Conservation (phyloP, 2,113 vertebrate species). For the Clarias magur region DNA sequence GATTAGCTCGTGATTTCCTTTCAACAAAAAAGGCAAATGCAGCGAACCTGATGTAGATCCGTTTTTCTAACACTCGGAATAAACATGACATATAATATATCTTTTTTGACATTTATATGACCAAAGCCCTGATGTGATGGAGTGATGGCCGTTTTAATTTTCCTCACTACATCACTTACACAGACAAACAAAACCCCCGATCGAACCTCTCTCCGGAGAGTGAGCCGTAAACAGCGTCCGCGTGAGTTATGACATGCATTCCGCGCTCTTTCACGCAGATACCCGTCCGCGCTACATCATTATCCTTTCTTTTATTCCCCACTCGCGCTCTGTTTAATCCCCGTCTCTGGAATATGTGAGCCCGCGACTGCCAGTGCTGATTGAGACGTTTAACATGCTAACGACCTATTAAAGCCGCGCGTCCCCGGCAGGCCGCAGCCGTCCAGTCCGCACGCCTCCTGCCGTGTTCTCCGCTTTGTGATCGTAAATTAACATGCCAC, state of each 20-base stretch:
- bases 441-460: slow-evolving; percentile 44
- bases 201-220: neutral
- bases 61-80: neutral
- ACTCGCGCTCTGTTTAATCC: neutral
- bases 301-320: neutral
- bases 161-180: neutral
- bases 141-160: neutral
- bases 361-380: slow-evolving; percentile 52
- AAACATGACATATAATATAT: neutral
- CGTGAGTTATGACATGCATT: neutral
- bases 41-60: neutral
- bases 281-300: neutral
- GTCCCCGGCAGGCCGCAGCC: slow-evolving; percentile 43
- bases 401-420: slow-evolving; percentile 63
- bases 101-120: neutral
- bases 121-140: neutral
- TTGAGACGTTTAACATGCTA: slow-evolving; percentile 71
- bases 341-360: slow-evolving; percentile 53
- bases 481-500: slow-evolving; percentile 61
- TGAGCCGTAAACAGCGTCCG: neutral
- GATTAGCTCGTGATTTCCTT: neutral
- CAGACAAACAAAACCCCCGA: neutral
- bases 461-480: slow-evolving; percentile 61
- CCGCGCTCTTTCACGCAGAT: neutral
- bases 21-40: neutral